These are phyloP conservation scores for Ischnus inquisitorius DNA, from an alignment of 2,888 invertebrate species.

Conservation along the genomic window DNA sequence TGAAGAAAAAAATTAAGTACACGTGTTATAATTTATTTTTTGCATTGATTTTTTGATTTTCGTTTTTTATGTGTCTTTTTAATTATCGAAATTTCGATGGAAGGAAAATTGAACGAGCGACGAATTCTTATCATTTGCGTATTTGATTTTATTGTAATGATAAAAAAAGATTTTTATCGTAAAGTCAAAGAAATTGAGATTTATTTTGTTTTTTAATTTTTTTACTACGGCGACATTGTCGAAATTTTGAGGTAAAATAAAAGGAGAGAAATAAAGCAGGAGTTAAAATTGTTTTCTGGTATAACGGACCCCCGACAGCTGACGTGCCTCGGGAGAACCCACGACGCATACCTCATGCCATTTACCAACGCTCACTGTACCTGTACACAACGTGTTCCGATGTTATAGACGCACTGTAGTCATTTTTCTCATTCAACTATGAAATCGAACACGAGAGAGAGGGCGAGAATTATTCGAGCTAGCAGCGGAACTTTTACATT, in stretches of 20 bases:
- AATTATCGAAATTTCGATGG: background rate
- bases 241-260: background rate
- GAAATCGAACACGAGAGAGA: constrained; percentile 5
- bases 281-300: constrained; percentile 29
- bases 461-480: background rate
- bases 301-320: constrained; percentile 50
- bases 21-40: too few species aligned
- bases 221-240: too few species aligned
- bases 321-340: constrained; percentile 36
- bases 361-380: constrained; percentile 11
- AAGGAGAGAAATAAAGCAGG: background rate
- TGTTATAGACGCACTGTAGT: constrained; percentile 10
- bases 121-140: too few species aligned
- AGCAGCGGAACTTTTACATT: background rate
- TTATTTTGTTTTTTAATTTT: too few species aligned
- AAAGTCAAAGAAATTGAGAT: too few species aligned
- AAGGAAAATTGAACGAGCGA: background rate
- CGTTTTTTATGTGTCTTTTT: too few species aligned
- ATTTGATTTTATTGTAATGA: too few species aligned
- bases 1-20: background rate
- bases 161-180: too few species aligned
- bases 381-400: background rate
- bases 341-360: constrained; percentile 47
- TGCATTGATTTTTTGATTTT: too few species aligned
- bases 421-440: constrained; percentile 54